Evolutionary conservation across 1,140 invertebrate genomes (phyloP), one percentile per base, ranked within the genome.

Genomic region (Thaumatotibia leucotreta): DNA sequence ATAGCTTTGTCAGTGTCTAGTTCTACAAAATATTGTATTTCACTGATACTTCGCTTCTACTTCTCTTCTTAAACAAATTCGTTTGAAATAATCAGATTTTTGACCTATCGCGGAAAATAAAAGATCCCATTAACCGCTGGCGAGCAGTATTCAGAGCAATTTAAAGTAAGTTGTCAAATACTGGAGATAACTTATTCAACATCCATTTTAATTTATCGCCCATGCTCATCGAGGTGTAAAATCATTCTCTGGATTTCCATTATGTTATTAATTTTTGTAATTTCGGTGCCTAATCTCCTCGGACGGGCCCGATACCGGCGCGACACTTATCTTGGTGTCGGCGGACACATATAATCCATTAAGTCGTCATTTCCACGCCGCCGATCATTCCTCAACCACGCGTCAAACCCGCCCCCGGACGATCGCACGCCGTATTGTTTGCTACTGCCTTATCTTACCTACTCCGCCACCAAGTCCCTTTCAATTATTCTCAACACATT

Each of bases 271-370:
- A 86, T 88, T 88, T 88, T 87, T 85, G 76, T 87, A 86, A 90
- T 88, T 88, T 88, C 67, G 77, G 71, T 80, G 72, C 77, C 80
- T 88, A 87, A 90, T 90, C 87, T 87, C 78, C 72, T 72, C 72
- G 79, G 86, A 85, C 84, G 79, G 79, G 76, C 68, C 77, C 78
- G 79, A 82, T 85, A 81, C 73, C 76, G 81, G 67, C 71, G 83
- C 82, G 86, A 88, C 88, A 88, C 86, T 88, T 88, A 88, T 88
- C 87, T 86, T 79, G 77, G 77, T 86, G 82, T 86, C 88, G 77
- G 76, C 80, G 77, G 86, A 90, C 88, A 90, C 76, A 85, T 88
- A 85, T 90, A 88, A 90, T 90, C 88, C 88, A 90, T 90, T 90
- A 90, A 90, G 84, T 88, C 88, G 88, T 90, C 87, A 88, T 90